phyloP scores from a whole-genome alignment of 2,888 invertebrate genomes.

The Poecilus cupreus region DNA sequence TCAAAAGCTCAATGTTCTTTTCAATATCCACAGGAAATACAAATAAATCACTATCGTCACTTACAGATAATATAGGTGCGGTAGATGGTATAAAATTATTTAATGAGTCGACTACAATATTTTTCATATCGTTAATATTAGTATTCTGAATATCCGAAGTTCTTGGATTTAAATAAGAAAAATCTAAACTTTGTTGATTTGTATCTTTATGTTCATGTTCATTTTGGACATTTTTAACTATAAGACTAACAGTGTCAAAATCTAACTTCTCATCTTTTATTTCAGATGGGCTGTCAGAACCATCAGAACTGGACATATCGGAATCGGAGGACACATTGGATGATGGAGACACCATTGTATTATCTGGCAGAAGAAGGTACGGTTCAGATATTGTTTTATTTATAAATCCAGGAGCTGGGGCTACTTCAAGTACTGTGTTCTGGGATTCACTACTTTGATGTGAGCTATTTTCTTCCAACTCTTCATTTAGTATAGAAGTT shows the following conservation, averaged over 20 bases:
- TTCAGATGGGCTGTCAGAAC: conserved; percentile 69
- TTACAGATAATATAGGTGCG: not conserved
- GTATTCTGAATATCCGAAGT: not conserved
- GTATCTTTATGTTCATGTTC: conserved; percentile 13
- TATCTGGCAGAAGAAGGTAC: conserved; percentile 52
- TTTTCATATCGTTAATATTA: not conserved
- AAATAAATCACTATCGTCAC: conserved; percentile 25
- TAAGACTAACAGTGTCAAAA: conserved; percentile 76
- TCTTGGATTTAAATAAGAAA: conserved; percentile 14
- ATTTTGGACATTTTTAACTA: conserved; percentile 74
- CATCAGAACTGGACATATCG: conserved; percentile 64
- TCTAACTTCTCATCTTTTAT: conserved; percentile 68
- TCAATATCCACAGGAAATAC: conserved; percentile 7
- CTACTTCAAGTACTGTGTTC: conserved; percentile 62
- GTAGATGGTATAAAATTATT: not conserved
- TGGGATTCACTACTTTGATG: conserved; percentile 25
- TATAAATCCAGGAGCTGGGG: conserved; percentile 62
- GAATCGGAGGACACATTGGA: conserved; percentile 65
- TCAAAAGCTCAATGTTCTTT: conserved; percentile 4
- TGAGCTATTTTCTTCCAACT: conserved; percentile 17
- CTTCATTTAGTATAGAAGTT: conserved; percentile 38
- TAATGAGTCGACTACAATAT: not conserved
- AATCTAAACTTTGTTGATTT: conserved; percentile 20
- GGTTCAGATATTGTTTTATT: conserved; percentile 65
- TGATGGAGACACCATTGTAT: conserved; percentile 47